phyloP scores from a whole-genome alignment of 2,888 invertebrate genomes.

The Trichacis sp. region DNA sequence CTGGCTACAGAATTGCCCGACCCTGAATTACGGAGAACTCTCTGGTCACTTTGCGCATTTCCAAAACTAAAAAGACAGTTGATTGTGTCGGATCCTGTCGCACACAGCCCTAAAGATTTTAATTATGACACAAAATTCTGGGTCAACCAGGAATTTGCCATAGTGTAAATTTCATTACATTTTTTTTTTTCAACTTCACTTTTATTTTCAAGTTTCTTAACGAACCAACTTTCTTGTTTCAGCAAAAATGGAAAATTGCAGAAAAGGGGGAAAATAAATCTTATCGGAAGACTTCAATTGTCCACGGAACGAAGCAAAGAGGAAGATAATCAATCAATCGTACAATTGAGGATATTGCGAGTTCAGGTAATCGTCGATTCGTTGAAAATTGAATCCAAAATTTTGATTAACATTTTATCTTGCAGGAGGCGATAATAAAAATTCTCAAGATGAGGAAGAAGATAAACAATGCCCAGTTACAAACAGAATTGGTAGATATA shows the following conservation, averaged over 20 bases:
- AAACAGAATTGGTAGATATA: slow-evolving; percentile 97
- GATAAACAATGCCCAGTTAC: slow-evolving; percentile 93
- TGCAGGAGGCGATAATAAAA: slow-evolving; percentile 97
- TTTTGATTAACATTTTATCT: slow-evolving; percentile 1
- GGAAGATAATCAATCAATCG: slow-evolving; percentile 98
- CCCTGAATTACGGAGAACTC: slow-evolving; percentile 91
- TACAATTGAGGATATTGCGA: slow-evolving; percentile 93
- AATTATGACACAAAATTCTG: slow-evolving; percentile 92
- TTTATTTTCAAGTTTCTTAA: neutral
- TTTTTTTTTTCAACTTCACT: neutral
- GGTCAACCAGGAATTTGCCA: slow-evolving; percentile 97
- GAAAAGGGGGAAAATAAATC: slow-evolving; percentile 93
- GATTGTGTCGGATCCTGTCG: slow-evolving; percentile 82
- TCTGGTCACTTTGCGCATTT: slow-evolving; percentile 96
- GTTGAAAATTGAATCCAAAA: slow-evolving; percentile 3
- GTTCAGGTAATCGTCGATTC: slow-evolving; percentile 77
- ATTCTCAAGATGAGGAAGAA: slow-evolving; percentile 98
- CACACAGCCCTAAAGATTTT: slow-evolving; percentile 93
- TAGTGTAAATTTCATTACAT: slow-evolving; percentile 76
- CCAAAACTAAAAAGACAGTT: slow-evolving; percentile 96
- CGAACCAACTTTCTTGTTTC: neutral
- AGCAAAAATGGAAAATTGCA: slow-evolving; percentile 96
- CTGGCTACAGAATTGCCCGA: slow-evolving; percentile 97
- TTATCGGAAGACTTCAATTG: slow-evolving; percentile 94
- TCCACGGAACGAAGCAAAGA: slow-evolving; percentile 95